Evolutionary conservation across 2,113 vertebrate species (phyloP), one percentile per base, ranked within the genome.

Genomic region (Porphyrio hochstetteri): DNA sequence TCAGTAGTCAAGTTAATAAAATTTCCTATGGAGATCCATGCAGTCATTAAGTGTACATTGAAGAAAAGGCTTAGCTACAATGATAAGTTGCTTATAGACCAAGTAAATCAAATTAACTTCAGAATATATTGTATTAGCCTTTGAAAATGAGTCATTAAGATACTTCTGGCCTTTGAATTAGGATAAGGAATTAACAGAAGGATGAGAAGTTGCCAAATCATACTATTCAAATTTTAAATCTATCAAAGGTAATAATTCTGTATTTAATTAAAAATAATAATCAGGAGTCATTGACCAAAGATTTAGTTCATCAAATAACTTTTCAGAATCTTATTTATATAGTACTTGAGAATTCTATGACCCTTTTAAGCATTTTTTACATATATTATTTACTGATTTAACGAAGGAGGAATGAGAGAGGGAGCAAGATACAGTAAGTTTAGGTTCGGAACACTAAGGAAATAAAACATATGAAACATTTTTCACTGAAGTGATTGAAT

Each of bases 101-200:
- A 16, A 88, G 50, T 60, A 94, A 93, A 96, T 96, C 91, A 95
- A 93, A 65, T 82, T 89, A 80, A 74, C 7, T 75, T 93, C 63
- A 86, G 71, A 77, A 77, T 65, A 7, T 85, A 91, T 87, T 2
- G 2, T 57, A 57, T 55, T 93, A 94, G 63, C 35, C 46, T 81
- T 92, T 48, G 28, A 50, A 86, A 90, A 95, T 67, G 3, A 83
- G 19, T 94, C 28, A 46, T 63, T 79, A 90, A 78, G 63, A 75
- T 64, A 82, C 5, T 91, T 95, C 31, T 78, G 36, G 79, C 5
- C 31, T 95, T 94, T 94, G 86, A 96, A 89, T 86, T 87, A 80
- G 16, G 81, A 65, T 9, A 87, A 36, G 25, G 27, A 95, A 81
- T 81, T 93, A 79, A 38, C 19, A 33, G 64, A 59, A 85, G 52